These are phyloP conservation scores for Drosophila atripex DNA, from an alignment of 2,888 invertebrate genomes.

Conservation along the genomic window DNA sequence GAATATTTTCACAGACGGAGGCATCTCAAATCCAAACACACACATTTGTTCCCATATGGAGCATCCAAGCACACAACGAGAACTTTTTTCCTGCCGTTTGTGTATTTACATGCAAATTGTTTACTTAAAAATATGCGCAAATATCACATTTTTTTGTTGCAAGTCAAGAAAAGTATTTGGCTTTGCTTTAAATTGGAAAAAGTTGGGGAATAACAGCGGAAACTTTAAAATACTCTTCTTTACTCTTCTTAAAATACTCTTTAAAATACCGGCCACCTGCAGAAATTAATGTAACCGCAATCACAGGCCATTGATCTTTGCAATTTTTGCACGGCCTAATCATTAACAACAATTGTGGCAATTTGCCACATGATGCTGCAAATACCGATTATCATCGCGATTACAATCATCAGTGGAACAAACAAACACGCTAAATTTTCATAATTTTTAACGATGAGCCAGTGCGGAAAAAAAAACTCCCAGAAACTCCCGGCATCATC, in stretches of 20 bases:
- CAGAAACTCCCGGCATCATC: conserved; percentile 16
- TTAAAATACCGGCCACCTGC: conserved; percentile 56
- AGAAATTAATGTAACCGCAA: conserved; percentile 52
- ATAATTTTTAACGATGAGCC: conserved; percentile 59
- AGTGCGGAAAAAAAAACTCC: conserved; percentile 37
- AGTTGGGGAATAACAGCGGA: neutral
- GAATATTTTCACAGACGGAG: conserved; percentile 71
- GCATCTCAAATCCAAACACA: conserved; percentile 54
- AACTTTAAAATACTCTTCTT: conserved; percentile 6
- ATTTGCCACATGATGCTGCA: conserved; percentile 56
- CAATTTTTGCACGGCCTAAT: conserved; percentile 62
- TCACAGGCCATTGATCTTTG: conserved; percentile 73
- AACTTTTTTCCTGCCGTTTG: conserved; percentile 51
- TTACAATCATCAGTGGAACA: conserved; percentile 52
- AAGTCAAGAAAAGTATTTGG: conserved; percentile 23
- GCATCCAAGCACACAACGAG: conserved; percentile 23
- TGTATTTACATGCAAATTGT: conserved; percentile 74
- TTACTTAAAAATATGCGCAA: conserved; percentile 76
- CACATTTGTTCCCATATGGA: conserved; percentile 31
- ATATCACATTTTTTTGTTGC: conserved; percentile 53
- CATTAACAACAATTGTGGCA: conserved; percentile 78
- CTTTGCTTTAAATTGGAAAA: conserved; percentile 13
- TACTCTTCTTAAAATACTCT: conserved; percentile 10
- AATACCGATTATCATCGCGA: conserved; percentile 46
- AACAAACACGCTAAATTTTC: conserved; percentile 69